Percentiles rank a stretch among this genome's conserved stretches.
These are phyloP conservation scores for Drosophila nebulosa DNA, from an alignment of 1,140 invertebrate species.

Conservation along the genomic window DNA sequence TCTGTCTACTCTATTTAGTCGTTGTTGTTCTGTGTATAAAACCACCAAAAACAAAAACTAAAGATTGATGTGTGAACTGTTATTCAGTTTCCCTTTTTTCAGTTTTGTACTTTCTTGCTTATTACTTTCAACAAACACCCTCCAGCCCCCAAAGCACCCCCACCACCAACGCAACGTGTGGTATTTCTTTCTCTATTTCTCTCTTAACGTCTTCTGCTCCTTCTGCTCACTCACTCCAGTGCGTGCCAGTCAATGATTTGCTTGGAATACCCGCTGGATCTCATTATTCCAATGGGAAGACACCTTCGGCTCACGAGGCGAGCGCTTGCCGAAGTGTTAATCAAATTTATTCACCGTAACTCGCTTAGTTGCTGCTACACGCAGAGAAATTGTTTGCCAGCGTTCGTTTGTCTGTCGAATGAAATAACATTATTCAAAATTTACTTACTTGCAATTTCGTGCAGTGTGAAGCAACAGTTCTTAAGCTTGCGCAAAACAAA, in stretches of 20 bases:
- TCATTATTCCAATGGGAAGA: no score
- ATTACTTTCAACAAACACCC: neutral
- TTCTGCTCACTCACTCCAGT: neutral
- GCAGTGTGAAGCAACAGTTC: neutral
- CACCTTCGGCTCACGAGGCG: neutral
- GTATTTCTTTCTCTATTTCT: neutral
- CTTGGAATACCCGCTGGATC: neutral
- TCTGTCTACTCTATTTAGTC: constrained; percentile 36
- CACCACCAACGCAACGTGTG: no score
- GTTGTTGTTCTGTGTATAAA: constrained; percentile 48
- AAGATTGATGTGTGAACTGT: constrained; percentile 14
- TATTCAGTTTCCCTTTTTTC: constrained; percentile 37
- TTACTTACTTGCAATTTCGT: neutral
- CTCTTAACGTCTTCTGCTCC: neutral
- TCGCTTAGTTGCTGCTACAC: no score
- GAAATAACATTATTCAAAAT: no score
- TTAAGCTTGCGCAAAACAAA: no score
- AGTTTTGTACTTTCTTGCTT: constrained; percentile 26
- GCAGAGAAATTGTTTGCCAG: no score
- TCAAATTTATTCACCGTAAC: no score
- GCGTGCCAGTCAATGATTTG: neutral
- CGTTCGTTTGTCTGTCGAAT: no score
- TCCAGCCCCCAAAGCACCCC: neutral
- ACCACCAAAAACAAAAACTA: neutral
- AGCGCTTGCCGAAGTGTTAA: neutral